Conservation (phyloP, 2,888 invertebrate species). For the Eupeodes latifasciatus region DNA sequence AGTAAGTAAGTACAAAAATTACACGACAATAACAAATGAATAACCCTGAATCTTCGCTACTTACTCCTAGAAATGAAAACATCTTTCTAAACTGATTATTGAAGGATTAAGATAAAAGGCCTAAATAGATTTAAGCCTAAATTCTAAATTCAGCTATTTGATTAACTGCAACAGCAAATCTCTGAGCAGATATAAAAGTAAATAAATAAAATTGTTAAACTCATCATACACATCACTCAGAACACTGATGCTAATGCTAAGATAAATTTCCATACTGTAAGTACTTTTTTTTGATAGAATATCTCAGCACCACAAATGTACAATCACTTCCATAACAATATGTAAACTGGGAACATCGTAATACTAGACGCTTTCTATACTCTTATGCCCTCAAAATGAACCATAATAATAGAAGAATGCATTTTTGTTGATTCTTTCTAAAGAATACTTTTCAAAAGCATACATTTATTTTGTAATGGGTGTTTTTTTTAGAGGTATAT, state of each 20-base stretch:
- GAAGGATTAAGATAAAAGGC: too few relatives aligned
- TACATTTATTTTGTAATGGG: too few relatives aligned
- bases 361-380: conserved; percentile 17
- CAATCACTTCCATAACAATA: conserved; percentile 27
- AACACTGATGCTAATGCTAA: neutral
- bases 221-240: neutral
- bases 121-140: neutral
- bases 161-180: conserved; percentile 13
- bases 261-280: conserved; percentile 22
- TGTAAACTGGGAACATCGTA: neutral
- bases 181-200: conserved; percentile 38
- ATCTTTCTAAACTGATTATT: too few relatives aligned
- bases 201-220: conserved; percentile 29
- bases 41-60: too few relatives aligned
- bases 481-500: too few relatives aligned
- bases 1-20: too few relatives aligned
- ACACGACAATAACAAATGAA: too few relatives aligned
- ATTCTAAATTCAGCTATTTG: neutral
- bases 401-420: too few relatives aligned
- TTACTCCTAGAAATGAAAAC: too few relatives aligned
- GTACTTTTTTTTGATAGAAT: neutral
- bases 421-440: too few relatives aligned
- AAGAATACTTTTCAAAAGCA: too few relatives aligned
- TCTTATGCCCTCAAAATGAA: too few relatives aligned
- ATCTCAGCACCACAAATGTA: conserved; percentile 39